Conservation (phyloP, 2,888 invertebrate genomes). For the Apodemia zela region DNA sequence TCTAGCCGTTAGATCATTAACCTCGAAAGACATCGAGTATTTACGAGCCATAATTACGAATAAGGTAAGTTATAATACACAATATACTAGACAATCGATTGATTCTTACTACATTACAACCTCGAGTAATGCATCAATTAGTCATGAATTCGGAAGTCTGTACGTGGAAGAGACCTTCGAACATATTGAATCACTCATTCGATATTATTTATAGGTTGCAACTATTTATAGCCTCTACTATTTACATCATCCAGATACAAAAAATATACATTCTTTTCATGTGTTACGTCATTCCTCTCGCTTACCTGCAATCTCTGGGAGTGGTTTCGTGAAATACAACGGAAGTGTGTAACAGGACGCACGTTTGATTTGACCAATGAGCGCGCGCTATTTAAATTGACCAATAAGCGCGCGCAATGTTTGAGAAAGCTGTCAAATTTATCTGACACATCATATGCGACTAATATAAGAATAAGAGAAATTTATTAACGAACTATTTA, state of each 20-base stretch:
- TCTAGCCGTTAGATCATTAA: background rate
- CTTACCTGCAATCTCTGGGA: no score
- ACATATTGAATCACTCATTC: slow-evolving; percentile 29
- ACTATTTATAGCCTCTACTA: background rate
- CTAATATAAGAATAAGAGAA: no score
- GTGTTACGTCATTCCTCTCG: no score
- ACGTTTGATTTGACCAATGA: no score
- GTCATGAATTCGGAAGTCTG: slow-evolving; percentile 34
- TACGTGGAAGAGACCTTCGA: slow-evolving; percentile 34
- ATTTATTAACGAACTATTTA: no score
- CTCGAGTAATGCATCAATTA: slow-evolving; percentile 23
- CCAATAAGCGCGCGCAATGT: no score
- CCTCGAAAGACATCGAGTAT: background rate
- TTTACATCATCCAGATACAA: background rate
- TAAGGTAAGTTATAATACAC: background rate
- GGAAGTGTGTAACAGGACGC: no score
- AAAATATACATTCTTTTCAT: background rate
- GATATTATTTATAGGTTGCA: slow-evolving; percentile 21
- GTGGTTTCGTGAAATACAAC: no score
- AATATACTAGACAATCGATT: background rate
- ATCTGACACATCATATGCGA: no score
- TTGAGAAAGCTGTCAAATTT: no score
- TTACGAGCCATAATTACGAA: background rate
- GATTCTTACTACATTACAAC: background rate
- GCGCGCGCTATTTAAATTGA: no score